Evolutionary conservation across 2,888 invertebrate species (phyloP).

Genomic region (Phasia obesa): DNA sequence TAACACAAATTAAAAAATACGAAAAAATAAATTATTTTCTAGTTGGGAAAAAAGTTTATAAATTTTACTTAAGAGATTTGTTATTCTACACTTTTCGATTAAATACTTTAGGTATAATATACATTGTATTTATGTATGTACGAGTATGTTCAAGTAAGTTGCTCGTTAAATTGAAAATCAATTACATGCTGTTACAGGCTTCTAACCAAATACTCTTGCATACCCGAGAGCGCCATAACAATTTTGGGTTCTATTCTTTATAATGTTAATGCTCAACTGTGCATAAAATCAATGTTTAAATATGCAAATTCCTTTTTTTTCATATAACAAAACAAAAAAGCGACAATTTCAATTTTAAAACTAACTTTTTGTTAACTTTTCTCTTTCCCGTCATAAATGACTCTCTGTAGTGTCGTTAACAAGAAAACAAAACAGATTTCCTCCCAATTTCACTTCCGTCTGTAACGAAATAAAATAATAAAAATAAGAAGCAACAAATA

Average conservation of each 20-base stretch:
- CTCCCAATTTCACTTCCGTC: constrained; percentile 26
- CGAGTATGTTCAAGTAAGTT: neutral
- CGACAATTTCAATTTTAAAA: constrained; percentile 80
- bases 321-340: constrained; percentile 44
- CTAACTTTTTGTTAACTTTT: constrained; percentile 56
- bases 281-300: constrained; percentile 74
- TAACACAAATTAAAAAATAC: too few species aligned
- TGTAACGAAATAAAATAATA: constrained; percentile 47
- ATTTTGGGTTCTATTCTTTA: constrained; percentile 53
- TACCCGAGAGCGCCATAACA: constrained; percentile 55
- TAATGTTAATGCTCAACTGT: constrained; percentile 75
- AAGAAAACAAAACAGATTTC: constrained; percentile 64
- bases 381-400: constrained; percentile 72
- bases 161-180: constrained; percentile 69
- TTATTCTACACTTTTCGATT: too few species aligned
- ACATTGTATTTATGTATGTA: too few species aligned
- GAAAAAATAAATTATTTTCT: constrained; percentile 1
- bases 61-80: too few species aligned
- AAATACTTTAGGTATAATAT: too few species aligned
- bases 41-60: neutral
- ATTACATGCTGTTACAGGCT: constrained; percentile 68
- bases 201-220: constrained; percentile 8
- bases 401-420: constrained; percentile 80
- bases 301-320: constrained; percentile 79
- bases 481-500: constrained; percentile 70